Percentiles rank a stretch among this genome's conserved stretches.
phyloP scores from a whole-genome alignment of 2,113 vertebrate genomes.

The Myrmecophaga tridactyla region DNA sequence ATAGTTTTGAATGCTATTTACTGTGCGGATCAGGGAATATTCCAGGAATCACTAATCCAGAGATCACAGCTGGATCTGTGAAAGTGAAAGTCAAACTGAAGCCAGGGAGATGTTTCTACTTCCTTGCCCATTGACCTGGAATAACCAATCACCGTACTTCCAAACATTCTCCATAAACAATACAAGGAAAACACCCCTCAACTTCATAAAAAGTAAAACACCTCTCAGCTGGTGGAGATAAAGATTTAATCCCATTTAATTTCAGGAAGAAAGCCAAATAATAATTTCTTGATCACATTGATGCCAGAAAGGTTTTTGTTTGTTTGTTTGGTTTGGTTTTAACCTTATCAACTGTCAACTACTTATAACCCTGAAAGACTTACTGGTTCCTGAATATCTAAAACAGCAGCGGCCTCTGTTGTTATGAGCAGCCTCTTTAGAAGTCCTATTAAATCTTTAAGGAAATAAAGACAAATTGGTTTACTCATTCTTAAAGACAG shows the following conservation, averaged over 20 bases:
- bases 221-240: background rate
- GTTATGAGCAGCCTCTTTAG: background rate
- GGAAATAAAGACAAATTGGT: background rate
- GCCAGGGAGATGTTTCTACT: background rate
- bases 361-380: background rate
- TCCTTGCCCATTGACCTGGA: background rate
- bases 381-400: background rate
- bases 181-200: background rate
- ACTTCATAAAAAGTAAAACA: background rate
- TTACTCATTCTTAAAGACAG: background rate
- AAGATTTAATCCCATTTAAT: background rate
- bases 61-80: background rate
- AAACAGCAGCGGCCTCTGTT: background rate
- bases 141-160: background rate
- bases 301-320: background rate
- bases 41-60: background rate
- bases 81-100: background rate
- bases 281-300: background rate
- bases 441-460: background rate
- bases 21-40: background rate
- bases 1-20: background rate
- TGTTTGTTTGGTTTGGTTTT: background rate
- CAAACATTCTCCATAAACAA: background rate
- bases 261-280: background rate
- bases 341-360: background rate